phyloP scores from a whole-genome alignment of 2,797 vertebrate genomes.

The Sciaenops ocellatus region DNA sequence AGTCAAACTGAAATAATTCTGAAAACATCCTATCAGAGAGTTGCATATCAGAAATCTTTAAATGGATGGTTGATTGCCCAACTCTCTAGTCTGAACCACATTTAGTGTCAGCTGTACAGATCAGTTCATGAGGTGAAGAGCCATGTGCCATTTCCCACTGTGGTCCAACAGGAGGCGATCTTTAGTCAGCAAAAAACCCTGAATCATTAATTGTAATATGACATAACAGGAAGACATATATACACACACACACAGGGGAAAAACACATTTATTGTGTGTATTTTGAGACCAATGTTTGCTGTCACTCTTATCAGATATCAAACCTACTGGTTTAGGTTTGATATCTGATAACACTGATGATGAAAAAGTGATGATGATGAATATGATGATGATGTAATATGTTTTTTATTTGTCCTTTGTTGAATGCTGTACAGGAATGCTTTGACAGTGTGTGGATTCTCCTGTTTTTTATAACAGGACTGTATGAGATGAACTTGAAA shows the following conservation, averaged over 20 bases:
- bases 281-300: constrained; percentile 59
- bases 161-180: constrained; percentile 59
- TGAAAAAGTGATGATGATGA: constrained; percentile 33
- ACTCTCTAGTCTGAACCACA: constrained; percentile 22
- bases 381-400: constrained; percentile 56
- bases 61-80: constrained; percentile 16
- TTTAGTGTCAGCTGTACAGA: constrained; percentile 28
- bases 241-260: constrained; percentile 21
- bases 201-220: constrained; percentile 59
- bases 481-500: constrained; percentile 67
- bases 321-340: constrained; percentile 76
- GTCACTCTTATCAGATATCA: constrained; percentile 13
- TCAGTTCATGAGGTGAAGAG: constrained; percentile 14
- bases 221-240: constrained; percentile 31
- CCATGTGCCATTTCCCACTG: constrained; percentile 37
- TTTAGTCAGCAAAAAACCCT: constrained; percentile 62
- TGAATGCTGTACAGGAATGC: constrained; percentile 75
- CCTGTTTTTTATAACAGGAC: constrained; percentile 62
- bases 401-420: constrained; percentile 71
- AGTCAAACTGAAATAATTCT: constrained; percentile 24
- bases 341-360: constrained; percentile 37
- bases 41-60: constrained; percentile 28
- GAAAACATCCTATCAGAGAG: background rate
- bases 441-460: constrained; percentile 57
- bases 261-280: constrained; percentile 48